Conservation (phyloP, 2,888 invertebrate genomes). For the Lasioglossum malachurum region DNA sequence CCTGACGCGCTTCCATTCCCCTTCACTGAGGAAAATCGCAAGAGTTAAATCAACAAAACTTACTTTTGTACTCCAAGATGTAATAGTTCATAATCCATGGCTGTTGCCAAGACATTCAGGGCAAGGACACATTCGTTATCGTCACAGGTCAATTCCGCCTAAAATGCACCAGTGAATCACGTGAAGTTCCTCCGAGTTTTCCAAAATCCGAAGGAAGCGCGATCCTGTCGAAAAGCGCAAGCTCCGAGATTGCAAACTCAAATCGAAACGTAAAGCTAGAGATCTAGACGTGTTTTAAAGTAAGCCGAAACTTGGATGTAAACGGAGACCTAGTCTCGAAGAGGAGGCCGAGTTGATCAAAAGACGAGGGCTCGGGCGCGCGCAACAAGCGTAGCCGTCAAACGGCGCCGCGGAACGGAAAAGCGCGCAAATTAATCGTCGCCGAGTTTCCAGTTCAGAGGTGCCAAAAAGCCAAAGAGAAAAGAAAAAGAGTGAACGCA, state of each 20-base stretch:
- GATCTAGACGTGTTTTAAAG: not conserved
- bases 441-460: not conserved
- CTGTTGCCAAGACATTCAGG: too few species aligned
- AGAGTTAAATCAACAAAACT: not conserved
- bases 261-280: not conserved
- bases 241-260: not conserved
- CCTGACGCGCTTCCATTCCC: slow-evolving; percentile 13
- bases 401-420: slow-evolving; percentile 1
- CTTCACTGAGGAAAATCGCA: not conserved
- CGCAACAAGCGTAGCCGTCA: slow-evolving; percentile 10
- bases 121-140: too few species aligned
- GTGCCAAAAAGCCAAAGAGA: not conserved
- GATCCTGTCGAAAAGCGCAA: not conserved
- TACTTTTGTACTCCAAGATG: too few species aligned
- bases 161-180: too few species aligned
- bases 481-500: not conserved
- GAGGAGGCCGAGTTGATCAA: not conserved
- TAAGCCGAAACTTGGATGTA: not conserved
- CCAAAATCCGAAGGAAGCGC: not conserved
- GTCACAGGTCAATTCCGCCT: too few species aligned
- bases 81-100: too few species aligned
- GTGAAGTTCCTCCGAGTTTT: not conserved
- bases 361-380: slow-evolving; percentile 27
- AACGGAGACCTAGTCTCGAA: not conserved
- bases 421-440: slow-evolving; percentile 46